Base-by-base conservation (phyloP, 2,113 vertebrate genomes). In the Gasterosteus aculeatus region DNA sequence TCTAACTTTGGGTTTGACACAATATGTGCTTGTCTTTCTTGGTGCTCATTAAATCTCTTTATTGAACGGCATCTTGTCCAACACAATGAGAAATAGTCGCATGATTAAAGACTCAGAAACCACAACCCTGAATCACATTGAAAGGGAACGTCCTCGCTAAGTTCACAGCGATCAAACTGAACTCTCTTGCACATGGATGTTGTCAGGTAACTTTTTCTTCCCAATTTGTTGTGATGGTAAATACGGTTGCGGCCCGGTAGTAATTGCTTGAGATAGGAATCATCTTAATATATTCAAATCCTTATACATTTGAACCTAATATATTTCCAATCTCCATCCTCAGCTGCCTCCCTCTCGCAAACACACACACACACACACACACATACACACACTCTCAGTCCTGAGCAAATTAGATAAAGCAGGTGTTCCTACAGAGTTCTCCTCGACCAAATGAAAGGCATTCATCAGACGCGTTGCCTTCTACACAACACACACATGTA, bases 391-490 rank as follows among this genome's bases (percentile, higher is more conserved):
- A 68, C 26, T 75, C 69, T 54, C 66, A 78, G 69, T 83, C 72
- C 83, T 86, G 83, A 85, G 85, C 75, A 53, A 62, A 76, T 76
- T 78, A 85, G 88, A 91, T 89, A 88, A 89, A 89, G 78, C 72
- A 79, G 82, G 83, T 85, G 89, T 82, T 83, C 59, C 85, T 86
- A 87, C 83, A 83, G 85, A 86, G 83, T 88, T 85, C 69, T 85
- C 75, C 72, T 83, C 69, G 67, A 80, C 86, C 83, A 84, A 89
- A 90, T 90, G 72, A 83, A 90, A 91, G 70, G 78, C 81, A 87
- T 90, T 91, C 82, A 87, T 92, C 87, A 89, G 72, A 75, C 73
- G 19, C 71, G 80, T 68, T 85, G 67, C 78, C 83, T 83, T 82
- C 73, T 72, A 62, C 19, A 56, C 71, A 72, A 76, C 63, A 58